These are phyloP conservation scores for Pegoplata infirma DNA, from an alignment of 2,888 invertebrate species.

Conservation along the genomic window DNA sequence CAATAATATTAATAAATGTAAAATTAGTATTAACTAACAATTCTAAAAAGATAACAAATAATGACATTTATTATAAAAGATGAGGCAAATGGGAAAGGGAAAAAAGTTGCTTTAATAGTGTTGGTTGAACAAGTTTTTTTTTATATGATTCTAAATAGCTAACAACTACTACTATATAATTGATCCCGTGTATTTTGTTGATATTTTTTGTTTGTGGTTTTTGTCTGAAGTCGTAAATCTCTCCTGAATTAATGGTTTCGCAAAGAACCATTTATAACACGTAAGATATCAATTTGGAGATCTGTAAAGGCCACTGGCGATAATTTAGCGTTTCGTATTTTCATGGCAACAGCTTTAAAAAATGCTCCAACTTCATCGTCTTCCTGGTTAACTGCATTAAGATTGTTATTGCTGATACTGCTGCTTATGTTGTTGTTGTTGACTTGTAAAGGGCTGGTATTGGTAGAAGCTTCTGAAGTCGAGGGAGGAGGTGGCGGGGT, in stretches of 20 bases:
- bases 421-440: conserved; percentile 5
- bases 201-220: not conserved
- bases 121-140: not conserved
- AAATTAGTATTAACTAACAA: conserved; percentile 28
- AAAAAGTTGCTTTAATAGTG: not conserved
- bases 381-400: conserved; percentile 59
- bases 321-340: conserved; percentile 74
- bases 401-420: conserved; percentile 1
- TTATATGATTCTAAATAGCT: not conserved
- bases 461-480: conserved; percentile 54
- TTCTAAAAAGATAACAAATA: conserved; percentile 23
- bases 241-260: conserved; percentile 67
- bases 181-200: conserved; percentile 44
- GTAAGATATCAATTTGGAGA: conserved; percentile 74
- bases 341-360: conserved; percentile 75
- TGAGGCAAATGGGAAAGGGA: not conserved
- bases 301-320: conserved; percentile 75
- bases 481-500: not conserved
- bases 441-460: conserved; percentile 38
- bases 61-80: not conserved
- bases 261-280: conserved; percentile 73
- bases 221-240: conserved; percentile 13
- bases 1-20: conserved; percentile 8
- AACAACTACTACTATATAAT: too few species aligned
- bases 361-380: conserved; percentile 76